These are phyloP conservation scores for Orthosia gracilis DNA, from an alignment of 2,888 invertebrate species.

Conservation along the genomic window DNA sequence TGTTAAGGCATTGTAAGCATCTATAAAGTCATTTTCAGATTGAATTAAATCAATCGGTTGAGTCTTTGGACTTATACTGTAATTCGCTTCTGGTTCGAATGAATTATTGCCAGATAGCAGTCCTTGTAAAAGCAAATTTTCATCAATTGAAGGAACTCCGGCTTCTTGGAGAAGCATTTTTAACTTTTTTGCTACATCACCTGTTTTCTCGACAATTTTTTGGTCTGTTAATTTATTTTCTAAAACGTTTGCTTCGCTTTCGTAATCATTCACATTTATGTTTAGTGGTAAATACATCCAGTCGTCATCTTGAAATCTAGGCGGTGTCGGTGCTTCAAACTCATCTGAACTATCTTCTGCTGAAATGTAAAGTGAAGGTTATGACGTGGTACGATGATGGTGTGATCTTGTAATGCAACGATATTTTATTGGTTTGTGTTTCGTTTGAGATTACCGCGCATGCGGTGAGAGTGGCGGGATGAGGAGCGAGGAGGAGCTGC, in stretches of 20 bases:
- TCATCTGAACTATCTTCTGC: constrained; percentile 90
- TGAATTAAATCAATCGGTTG: constrained; percentile 81
- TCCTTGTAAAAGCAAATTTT: constrained; percentile 80
- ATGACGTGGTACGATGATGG: constrained; percentile 82
- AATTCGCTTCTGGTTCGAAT: constrained; percentile 53
- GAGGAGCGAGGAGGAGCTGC: constrained; percentile 79
- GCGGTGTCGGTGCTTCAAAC: constrained; percentile 81
- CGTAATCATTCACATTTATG: constrained; percentile 64
- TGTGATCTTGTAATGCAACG: constrained; percentile 73
- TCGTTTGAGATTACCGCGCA: constrained; percentile 85
- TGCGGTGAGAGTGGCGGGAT: constrained; percentile 77
- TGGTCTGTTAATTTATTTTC: constrained; percentile 41
- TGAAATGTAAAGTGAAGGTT: constrained; percentile 89
- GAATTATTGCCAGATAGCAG: constrained; percentile 73
- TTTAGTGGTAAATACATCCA: constrained; percentile 87
- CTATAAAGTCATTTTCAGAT: constrained; percentile 88
- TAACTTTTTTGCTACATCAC: constrained; percentile 80
- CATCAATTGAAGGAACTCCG: constrained; percentile 79
- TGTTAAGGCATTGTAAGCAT: constrained; percentile 88
- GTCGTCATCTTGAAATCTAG: constrained; percentile 83
- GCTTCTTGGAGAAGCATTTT: constrained; percentile 81
- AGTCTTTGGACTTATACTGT: constrained; percentile 60
- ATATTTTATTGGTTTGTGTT: constrained; percentile 78
- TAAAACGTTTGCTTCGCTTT: constrained; percentile 48
- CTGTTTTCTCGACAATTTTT: constrained; percentile 64